These are phyloP conservation scores for Xylota segnis DNA, from an alignment of 2,888 invertebrate species.

Conservation along the genomic window DNA sequence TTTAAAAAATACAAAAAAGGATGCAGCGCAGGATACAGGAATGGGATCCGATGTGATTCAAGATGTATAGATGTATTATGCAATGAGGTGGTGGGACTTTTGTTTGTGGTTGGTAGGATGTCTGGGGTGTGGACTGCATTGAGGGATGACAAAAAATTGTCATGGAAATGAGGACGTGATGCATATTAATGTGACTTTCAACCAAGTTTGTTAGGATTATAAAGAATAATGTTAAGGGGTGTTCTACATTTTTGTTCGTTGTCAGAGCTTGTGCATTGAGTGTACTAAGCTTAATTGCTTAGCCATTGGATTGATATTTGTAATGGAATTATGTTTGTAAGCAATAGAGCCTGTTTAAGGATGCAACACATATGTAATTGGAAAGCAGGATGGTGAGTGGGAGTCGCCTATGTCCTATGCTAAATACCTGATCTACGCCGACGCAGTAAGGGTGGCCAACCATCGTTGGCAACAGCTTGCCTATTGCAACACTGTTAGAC, in stretches of 20 bases:
- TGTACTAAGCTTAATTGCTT: too few species aligned
- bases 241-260: neutral
- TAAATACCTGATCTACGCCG: too few species aligned
- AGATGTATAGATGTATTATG: neutral
- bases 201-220: neutral
- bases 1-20: conserved; percentile 6
- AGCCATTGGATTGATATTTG: too few species aligned
- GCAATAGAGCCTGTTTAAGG: too few species aligned
- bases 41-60: neutral
- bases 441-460: too few species aligned
- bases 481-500: too few species aligned
- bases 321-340: too few species aligned
- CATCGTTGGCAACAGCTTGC: too few species aligned
- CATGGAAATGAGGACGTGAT: neutral
- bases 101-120: neutral
- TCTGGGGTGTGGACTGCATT: neutral
- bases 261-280: too few species aligned
- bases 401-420: too few species aligned
- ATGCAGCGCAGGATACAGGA: conserved; percentile 6
- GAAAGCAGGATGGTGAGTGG: too few species aligned
- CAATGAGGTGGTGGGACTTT: neutral
- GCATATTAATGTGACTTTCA: neutral
- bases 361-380: too few species aligned
- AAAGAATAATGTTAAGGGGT: neutral
- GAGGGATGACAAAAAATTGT: neutral